Evolutionary conservation across 2,113 vertebrate genomes (phyloP).

Genomic region (Miniopterus natalensis): DNA sequence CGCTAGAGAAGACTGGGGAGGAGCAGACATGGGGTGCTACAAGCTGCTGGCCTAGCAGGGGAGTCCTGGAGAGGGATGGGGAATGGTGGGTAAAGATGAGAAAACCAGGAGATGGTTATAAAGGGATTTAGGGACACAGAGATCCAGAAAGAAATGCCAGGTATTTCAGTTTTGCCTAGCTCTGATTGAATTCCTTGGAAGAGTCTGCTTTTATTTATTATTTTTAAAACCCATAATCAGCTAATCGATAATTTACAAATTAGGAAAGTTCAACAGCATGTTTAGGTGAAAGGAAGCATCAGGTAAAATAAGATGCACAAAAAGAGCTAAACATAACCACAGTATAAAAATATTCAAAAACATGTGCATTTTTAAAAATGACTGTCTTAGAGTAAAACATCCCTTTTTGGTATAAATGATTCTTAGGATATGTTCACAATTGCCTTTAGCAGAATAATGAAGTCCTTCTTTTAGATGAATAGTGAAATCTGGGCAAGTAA

Average conservation of each 20-base stretch:
- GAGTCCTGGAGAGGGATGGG: neutral
- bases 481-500: constrained; percentile 3
- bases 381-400: neutral
- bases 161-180: neutral
- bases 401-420: neutral
- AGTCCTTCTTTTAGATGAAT: constrained; percentile 18
- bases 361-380: constrained; percentile 15
- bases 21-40: accelerated
- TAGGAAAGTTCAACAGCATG: constrained; percentile 47
- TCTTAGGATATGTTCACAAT: neutral
- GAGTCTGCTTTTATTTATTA: constrained; percentile 44
- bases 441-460: constrained; percentile 37
- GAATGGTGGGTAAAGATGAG: neutral
- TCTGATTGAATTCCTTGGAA: constrained; percentile 36
- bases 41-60: neutral
- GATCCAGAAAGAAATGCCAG: neutral
- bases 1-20: neutral
- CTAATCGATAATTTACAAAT: constrained; percentile 67
- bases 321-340: neutral
- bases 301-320: neutral
- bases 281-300: constrained; percentile 22
- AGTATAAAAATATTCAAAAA: constrained; percentile 21
- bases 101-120: neutral
- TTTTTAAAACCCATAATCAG: constrained; percentile 40
- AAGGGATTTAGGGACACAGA: neutral